A percentile compares a stretch with the other conserved stretches of the same genome.
These are phyloP conservation scores for Callipepla squamata DNA, from an alignment of 2,113 vertebrate genomes.

Conservation along the genomic window DNA sequence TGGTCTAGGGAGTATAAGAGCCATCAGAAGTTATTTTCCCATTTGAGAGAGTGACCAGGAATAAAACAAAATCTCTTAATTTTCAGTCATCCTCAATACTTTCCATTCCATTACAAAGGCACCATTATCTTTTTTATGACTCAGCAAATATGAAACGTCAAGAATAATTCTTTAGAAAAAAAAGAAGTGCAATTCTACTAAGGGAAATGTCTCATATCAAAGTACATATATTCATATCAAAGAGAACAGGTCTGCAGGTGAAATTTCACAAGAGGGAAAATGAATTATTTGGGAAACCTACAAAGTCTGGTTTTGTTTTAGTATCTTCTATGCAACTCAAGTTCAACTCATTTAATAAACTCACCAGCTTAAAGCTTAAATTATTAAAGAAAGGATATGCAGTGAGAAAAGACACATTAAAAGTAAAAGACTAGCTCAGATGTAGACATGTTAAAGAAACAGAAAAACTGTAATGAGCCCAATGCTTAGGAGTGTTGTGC, in stretches of 20 bases:
- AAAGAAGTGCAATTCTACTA: background rate
- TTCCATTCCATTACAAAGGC: background rate
- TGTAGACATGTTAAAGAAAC: conserved; percentile 48
- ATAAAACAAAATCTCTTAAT: background rate
- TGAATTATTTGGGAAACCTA: background rate
- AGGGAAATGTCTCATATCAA: background rate
- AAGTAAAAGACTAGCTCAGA: conserved; percentile 66
- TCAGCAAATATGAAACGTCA: background rate
- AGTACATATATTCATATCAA: background rate
- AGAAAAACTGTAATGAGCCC: conserved; percentile 69
- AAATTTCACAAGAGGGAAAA: background rate
- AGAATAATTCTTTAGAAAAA: background rate
- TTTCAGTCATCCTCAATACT: background rate
- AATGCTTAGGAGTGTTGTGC: conserved; percentile 71
- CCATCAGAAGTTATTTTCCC: background rate
- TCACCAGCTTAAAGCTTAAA: conserved; percentile 63
- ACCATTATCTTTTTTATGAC: background rate
- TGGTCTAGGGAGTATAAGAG: background rate
- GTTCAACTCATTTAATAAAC: conserved; percentile 62
- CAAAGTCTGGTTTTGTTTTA: background rate
- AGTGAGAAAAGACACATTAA: conserved; percentile 49
- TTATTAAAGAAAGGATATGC: conserved; percentile 29
- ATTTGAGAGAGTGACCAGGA: background rate
- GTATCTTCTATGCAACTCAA: conserved; percentile 15
- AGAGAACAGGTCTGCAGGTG: background rate